A percentile compares a stretch with the other conserved stretches of the same genome.
Conservation (phyloP, 2,888 invertebrate genomes). For the Perdita meconis region DNA sequence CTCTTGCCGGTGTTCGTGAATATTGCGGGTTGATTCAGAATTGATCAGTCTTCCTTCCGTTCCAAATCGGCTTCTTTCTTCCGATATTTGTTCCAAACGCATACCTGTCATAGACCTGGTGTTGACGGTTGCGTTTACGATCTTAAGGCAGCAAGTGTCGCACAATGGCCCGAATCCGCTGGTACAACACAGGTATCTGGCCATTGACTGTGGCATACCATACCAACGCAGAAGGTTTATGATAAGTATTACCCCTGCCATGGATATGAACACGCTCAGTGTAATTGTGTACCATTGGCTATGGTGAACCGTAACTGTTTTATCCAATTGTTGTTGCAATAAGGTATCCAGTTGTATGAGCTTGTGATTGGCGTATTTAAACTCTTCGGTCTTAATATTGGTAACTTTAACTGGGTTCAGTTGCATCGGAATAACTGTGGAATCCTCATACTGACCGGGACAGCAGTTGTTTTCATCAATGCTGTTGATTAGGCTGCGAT, state of each 20-base stretch:
- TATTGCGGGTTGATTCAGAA: not conserved
- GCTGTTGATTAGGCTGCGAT: not conserved
- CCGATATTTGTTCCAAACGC: not conserved
- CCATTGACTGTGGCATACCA: not conserved
- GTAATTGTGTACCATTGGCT: not conserved
- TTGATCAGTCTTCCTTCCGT: not conserved
- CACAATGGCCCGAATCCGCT: not conserved
- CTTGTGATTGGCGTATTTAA: slow-evolving; percentile 4
- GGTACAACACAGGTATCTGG: not conserved
- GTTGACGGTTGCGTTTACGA: slow-evolving; percentile 8
- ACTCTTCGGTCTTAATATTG: not conserved
- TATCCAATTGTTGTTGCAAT: not conserved
- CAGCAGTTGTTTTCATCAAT: not conserved
- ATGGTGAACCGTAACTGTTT: not conserved
- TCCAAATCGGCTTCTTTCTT: not conserved
- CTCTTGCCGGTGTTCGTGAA: not conserved
- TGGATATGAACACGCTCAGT: not conserved
- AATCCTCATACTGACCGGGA: not conserved
- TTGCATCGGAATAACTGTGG: not conserved
- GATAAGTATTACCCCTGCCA: not conserved
- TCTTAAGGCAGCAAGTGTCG: not conserved
- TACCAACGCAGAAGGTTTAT: not conserved
- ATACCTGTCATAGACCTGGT: not conserved
- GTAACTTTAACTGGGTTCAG: not conserved
- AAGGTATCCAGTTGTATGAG: not conserved